Conservation (phyloP, 2,888 invertebrate species). For the Villa cingulata region DNA sequence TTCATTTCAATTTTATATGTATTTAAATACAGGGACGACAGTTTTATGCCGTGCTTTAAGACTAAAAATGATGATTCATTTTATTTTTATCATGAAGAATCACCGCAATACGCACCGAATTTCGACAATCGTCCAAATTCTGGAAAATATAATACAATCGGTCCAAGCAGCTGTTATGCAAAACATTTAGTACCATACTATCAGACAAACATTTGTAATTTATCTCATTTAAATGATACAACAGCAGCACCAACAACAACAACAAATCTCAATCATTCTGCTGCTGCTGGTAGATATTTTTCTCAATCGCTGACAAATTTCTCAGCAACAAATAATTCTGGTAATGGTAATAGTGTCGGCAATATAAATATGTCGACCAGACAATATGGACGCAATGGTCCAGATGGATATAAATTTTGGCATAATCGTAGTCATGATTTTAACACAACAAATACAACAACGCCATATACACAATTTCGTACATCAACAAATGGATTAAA, state of each 20-base stretch:
- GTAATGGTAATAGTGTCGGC: neutral
- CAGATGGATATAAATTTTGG: slow-evolving; percentile 12
- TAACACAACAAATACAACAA: slow-evolving; percentile 13
- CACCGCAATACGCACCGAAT: slow-evolving; percentile 15
- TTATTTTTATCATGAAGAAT: slow-evolving; percentile 17
- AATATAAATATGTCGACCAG: neutral
- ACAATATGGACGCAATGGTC: slow-evolving; percentile 5
- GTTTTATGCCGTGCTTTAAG: slow-evolving; percentile 13
- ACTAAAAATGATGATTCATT: slow-evolving; percentile 14
- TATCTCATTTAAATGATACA: slow-evolving; percentile 10
- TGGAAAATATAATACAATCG: slow-evolving; percentile 36
- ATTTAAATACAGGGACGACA: slow-evolving; percentile 8
- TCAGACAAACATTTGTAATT: slow-evolving; percentile 16
- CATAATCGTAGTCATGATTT: slow-evolving; percentile 15
- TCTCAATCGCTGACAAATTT: slow-evolving; percentile 35
- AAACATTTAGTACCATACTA: slow-evolving; percentile 29
- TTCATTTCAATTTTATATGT: too few relatives aligned
- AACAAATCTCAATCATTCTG: neutral
- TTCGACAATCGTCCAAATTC: slow-evolving; percentile 14
- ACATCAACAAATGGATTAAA: slow-evolving; percentile 15
- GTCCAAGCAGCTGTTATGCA: slow-evolving; percentile 33
- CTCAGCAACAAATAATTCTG: slow-evolving; percentile 18
- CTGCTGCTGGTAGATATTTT: slow-evolving; percentile 26
- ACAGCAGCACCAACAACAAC: slow-evolving; percentile 16
- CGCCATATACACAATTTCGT: slow-evolving; percentile 30